Conservation (phyloP, 2,888 invertebrate genomes). For the Augiades crinisus region DNA sequence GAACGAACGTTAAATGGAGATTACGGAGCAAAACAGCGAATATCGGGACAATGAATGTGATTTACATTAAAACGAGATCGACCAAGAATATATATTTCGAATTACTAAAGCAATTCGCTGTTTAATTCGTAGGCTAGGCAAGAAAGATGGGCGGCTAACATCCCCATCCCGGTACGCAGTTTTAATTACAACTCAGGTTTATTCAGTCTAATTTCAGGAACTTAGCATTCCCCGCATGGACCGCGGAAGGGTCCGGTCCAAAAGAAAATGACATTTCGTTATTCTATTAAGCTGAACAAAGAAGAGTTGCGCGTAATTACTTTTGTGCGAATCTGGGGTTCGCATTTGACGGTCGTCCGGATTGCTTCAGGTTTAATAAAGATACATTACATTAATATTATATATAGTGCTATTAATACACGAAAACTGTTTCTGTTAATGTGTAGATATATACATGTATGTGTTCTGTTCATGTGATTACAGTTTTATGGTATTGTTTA, state of each 20-base stretch:
- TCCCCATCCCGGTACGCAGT: conserved; percentile 57
- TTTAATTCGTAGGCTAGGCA: conserved; percentile 78
- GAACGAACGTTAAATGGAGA: conserved; percentile 7
- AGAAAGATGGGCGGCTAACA: conserved; percentile 74
- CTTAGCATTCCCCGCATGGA: conserved; percentile 78
- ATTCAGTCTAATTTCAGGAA: conserved; percentile 78
- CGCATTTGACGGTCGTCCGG: conserved; percentile 16
- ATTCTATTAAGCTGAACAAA: conserved; percentile 76
- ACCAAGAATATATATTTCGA: conserved; percentile 74
- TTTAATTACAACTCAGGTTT: conserved; percentile 79
- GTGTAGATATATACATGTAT: too few species aligned
- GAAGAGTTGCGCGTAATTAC: conserved; percentile 69
- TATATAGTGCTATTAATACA: neutral
- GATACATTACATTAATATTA: conserved; percentile 7
- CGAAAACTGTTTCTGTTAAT: neutral
- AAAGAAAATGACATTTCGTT: conserved; percentile 81
- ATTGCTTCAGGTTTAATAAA: conserved; percentile 15
- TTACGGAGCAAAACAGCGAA: conserved; percentile 39
- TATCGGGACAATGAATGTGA: conserved; percentile 77
- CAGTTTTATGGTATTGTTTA: conserved; percentile 2
- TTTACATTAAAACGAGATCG: conserved; percentile 74
- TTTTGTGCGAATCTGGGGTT: conserved; percentile 46
- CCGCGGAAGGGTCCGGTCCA: conserved; percentile 77
- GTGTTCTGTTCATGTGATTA: conserved; percentile 12
- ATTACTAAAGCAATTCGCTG: conserved; percentile 79